Percentiles rank a stretch among this genome's conserved stretches.
phyloP scores from a whole-genome alignment of 2,888 invertebrate species.

The Callinectes sapidus region DNA sequence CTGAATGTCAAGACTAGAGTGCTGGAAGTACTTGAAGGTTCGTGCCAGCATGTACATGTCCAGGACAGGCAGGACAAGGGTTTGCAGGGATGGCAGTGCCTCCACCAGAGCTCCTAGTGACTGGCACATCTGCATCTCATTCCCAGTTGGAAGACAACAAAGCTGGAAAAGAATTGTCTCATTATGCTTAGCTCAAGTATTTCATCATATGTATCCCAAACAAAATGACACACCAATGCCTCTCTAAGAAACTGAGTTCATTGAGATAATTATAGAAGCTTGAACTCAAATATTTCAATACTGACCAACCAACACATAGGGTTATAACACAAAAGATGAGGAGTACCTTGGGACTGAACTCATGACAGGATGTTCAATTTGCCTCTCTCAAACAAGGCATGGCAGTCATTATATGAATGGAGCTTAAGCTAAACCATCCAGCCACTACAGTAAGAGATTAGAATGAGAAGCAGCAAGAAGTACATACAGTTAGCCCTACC shows the following conservation, averaged over 20 bases:
- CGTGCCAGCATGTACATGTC: constrained; percentile 41
- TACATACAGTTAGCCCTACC: constrained; percentile 29
- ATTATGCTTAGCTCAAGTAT: background rate
- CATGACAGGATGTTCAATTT: too few species aligned
- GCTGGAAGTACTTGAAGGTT: constrained; percentile 45
- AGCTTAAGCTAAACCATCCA: too few species aligned
- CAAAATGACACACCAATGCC: too few species aligned
- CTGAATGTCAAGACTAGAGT: constrained; percentile 45
- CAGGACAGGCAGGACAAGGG: constrained; percentile 48
- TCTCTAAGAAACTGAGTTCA: too few species aligned
- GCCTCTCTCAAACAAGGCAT: too few species aligned
- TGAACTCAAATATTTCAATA: too few species aligned
- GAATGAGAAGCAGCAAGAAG: background rate
- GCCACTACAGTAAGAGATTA: background rate
- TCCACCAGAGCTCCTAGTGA: constrained; percentile 41
- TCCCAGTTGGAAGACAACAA: constrained; percentile 56
- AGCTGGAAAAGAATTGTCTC: constrained; percentile 39
- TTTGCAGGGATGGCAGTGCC: constrained; percentile 41
- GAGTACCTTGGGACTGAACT: too few species aligned
- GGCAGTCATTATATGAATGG: too few species aligned
- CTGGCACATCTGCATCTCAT: constrained; percentile 40
- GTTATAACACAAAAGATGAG: too few species aligned
- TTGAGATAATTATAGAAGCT: too few species aligned
- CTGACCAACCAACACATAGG: too few species aligned
- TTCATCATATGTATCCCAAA: background rate